Evolutionary conservation across 2,797 vertebrate genomes (phyloP), one percentile per base, ranked within the genome.

Genomic region (Hemibagrus guttatus): DNA sequence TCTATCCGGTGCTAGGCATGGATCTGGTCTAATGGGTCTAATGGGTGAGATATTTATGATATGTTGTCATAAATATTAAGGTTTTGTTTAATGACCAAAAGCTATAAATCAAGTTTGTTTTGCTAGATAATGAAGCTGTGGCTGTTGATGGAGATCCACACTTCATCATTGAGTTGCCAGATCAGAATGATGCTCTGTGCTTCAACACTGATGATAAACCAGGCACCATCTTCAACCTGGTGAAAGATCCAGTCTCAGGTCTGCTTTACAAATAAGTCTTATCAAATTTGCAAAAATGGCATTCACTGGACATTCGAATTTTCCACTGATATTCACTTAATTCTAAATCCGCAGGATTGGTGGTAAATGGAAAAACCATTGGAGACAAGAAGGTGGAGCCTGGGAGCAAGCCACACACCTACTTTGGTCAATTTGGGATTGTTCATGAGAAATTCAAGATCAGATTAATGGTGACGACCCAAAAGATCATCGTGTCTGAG

Each of bases 351-450:
- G 85, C 90, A 98, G 98, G 97, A 49, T 94, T 98, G 91, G 90
- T 93, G 26, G 96, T 98, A 23, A 98, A 98, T 14, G 97, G 97
- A 14, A 92, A 97, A 90, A 96, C 97, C 84, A 96, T 96, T 89
- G 97, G 96, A 56, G 97, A 97, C 81, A 96, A 97, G 91, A 95
- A 79, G 87, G 81, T 88, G 14, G 87, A 89, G 79, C 89, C 85
- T 8, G 91, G 91, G 6, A 92, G 89, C 63, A 94, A 95, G 42
- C 75, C 91, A 81, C 96, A 96, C 85, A 97, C 97, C 0, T 98
- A 97, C 91, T 97, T 99, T 94, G 97, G 97, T 23, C 96, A 91
- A 87, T 93, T 98, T 93, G 97, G 96, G 64, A 95, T 99, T 87
- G 84, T 91, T 91, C 96, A 95, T 69, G 84, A 93, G 86, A 93